Percentiles rank a stretch among this genome's conserved stretches.
Evolutionary conservation across 2,888 invertebrate species (phyloP).

Genomic region (Bellardia bayeri): DNA sequence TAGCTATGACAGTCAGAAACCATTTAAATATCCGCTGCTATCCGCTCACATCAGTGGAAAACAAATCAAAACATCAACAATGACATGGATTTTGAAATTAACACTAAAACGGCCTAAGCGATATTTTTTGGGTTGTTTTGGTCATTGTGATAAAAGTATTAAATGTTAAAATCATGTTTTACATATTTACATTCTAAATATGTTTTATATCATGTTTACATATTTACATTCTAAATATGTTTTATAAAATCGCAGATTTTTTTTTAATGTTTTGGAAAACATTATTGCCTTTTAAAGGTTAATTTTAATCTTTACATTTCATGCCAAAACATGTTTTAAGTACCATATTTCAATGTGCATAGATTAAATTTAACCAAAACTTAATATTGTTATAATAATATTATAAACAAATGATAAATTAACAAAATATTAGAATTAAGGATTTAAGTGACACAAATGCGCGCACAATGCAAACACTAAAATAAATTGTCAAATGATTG

Average conservation of each 20-base stretch:
- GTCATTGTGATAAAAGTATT: no score
- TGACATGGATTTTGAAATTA: slow-evolving; percentile 11
- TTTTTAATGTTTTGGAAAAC: background rate
- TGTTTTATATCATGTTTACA: no score
- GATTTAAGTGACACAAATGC: slow-evolving; percentile 37
- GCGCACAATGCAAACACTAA: background rate
- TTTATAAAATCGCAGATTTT: background rate
- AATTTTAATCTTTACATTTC: slow-evolving; percentile 47
- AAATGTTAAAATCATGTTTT: no score
- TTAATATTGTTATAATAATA: slow-evolving; percentile 16
- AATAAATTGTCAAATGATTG: slow-evolving; percentile 53
- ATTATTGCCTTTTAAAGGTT: slow-evolving; percentile 17
- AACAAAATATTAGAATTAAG: slow-evolving; percentile 61
- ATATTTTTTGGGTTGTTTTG: background rate
- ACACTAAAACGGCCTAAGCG: background rate
- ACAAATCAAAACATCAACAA: slow-evolving; percentile 20
- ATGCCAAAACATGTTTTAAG: slow-evolving; percentile 67
- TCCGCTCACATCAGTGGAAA: background rate
- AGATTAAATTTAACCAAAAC: slow-evolving; percentile 57
- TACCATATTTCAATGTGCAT: slow-evolving; percentile 35
- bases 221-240: no score
- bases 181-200: no score
- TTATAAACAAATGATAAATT: slow-evolving; percentile 41
- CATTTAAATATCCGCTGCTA: background rate
- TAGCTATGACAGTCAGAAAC: slow-evolving; percentile 44